Evolutionary conservation across 2,797 vertebrate genomes (phyloP).

Genomic region (Danio kyathit): DNA sequence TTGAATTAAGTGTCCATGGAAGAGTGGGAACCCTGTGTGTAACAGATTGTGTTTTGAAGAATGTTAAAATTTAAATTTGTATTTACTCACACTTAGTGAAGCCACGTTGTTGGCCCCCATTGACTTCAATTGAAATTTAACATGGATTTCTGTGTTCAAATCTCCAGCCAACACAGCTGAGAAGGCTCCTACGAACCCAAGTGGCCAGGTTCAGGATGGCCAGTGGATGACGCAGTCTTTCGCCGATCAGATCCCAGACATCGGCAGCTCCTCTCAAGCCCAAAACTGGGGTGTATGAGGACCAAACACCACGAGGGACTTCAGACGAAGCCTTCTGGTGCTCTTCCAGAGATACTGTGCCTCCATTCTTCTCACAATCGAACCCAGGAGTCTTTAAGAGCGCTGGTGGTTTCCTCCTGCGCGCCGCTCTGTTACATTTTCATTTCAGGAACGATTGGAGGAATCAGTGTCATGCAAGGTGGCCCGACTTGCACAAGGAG

Average conservation of each 20-base stretch:
- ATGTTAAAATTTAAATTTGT: too few relatives aligned
- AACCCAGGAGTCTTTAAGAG: conserved; percentile 78
- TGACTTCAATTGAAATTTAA: neutral
- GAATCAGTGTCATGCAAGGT: conserved; percentile 36
- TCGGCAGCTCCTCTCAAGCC: conserved; percentile 62
- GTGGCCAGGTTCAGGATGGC: conserved; percentile 79
- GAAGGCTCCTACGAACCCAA: conserved; percentile 62
- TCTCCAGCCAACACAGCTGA: conserved; percentile 55
- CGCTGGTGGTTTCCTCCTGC: conserved; percentile 29
- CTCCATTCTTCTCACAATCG: conserved; percentile 49
- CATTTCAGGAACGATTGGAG: conserved; percentile 26
- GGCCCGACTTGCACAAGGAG: conserved; percentile 51
- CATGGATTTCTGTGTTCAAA: neutral
- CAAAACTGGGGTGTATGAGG: conserved; percentile 56
- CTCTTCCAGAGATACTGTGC: conserved; percentile 52
- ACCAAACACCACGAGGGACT: conserved; percentile 42
- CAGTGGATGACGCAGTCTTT: conserved; percentile 90
- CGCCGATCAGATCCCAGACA: conserved; percentile 87
- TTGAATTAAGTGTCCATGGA: too few relatives aligned
- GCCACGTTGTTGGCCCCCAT: neutral
- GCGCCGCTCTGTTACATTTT: conserved; percentile 50
- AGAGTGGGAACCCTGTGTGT: too few relatives aligned
- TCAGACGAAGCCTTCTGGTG: conserved; percentile 47
- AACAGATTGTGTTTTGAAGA: too few relatives aligned
- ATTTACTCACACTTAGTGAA: neutral